phyloP scores from a whole-genome alignment of 2,888 invertebrate species.

The Marronus borbonicus region DNA sequence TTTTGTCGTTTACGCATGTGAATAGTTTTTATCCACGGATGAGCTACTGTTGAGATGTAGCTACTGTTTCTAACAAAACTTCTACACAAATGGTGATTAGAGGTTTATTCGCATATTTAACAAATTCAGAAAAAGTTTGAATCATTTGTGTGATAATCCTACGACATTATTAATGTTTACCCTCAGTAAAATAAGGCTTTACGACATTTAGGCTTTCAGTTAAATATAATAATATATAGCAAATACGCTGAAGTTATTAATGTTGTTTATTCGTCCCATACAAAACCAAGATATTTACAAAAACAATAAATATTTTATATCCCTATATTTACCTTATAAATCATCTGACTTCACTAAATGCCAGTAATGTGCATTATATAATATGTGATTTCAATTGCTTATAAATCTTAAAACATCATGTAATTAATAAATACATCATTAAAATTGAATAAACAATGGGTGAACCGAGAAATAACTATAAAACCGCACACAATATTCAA shows the following conservation, averaged over 20 bases:
- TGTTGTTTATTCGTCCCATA: constrained; percentile 37
- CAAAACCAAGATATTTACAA: constrained; percentile 40
- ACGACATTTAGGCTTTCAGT: too few relatives aligned
- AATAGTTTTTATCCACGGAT: too few relatives aligned
- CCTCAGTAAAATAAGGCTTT: too few relatives aligned
- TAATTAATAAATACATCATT: constrained; percentile 25
- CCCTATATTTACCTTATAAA: constrained; percentile 29
- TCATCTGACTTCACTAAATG: constrained; percentile 3
- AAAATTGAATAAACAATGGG: neutral
- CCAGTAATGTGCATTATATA: constrained; percentile 8
- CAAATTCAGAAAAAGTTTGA: too few relatives aligned
- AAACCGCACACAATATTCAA: neutral
- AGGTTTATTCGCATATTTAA: too few relatives aligned
- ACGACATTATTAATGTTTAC: too few relatives aligned
- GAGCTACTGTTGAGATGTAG: too few relatives aligned
- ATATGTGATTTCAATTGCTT: constrained; percentile 1
- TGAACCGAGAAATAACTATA: constrained; percentile 1
- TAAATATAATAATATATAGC: constrained; percentile 7
- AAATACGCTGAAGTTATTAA: constrained; percentile 21
- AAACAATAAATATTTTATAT: constrained; percentile 44
- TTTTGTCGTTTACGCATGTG: too few relatives aligned
- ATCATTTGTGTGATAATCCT: too few relatives aligned
- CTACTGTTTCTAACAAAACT: too few relatives aligned
- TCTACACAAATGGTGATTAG: too few relatives aligned
- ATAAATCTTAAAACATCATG: constrained; percentile 13